Evolutionary conservation across 2,888 invertebrate genomes (phyloP).

Genomic region (Acleris holmiana): DNA sequence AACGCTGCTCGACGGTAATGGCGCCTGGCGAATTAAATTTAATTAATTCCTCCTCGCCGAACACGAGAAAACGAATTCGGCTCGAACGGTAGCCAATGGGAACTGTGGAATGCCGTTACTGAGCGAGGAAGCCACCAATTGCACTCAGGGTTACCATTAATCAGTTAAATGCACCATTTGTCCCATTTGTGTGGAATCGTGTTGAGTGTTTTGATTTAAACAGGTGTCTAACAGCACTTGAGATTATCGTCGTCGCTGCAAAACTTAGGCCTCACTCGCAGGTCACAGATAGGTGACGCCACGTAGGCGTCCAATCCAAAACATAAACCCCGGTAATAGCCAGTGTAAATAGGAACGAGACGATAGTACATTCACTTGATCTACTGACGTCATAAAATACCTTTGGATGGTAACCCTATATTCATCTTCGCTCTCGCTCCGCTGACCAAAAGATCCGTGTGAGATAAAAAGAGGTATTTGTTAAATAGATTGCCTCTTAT

Average conservation of each 20-base stretch:
- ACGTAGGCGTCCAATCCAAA: slow-evolving; percentile 28
- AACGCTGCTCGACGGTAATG: slow-evolving; percentile 62
- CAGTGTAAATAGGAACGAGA: slow-evolving; percentile 18
- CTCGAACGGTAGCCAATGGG: slow-evolving; percentile 36
- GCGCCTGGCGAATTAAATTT: slow-evolving; percentile 68
- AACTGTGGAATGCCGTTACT: slow-evolving; percentile 32
- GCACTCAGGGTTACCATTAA: slow-evolving; percentile 19
- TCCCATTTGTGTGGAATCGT: slow-evolving; percentile 1
- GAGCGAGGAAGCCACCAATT: slow-evolving; percentile 21
- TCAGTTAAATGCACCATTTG: slow-evolving; percentile 2
- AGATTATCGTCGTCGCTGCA: slow-evolving; percentile 17
- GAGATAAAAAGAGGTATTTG: slow-evolving; percentile 35
- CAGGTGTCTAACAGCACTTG: slow-evolving; percentile 22
- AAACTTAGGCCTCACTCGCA: slow-evolving; percentile 19
- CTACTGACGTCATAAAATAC: slow-evolving; percentile 9
- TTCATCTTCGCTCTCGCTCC: slow-evolving; percentile 11
- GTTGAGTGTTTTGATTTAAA: slow-evolving; percentile 26
- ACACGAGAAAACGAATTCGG: slow-evolving; percentile 47
- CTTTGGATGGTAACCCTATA: slow-evolving; percentile 24
- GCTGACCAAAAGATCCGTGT: slow-evolving; percentile 27
- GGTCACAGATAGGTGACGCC: slow-evolving; percentile 32
- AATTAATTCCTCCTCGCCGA: slow-evolving; percentile 69
- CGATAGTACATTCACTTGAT: slow-evolving; percentile 16
- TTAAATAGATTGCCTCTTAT: slow-evolving; percentile 24
- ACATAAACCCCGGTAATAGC: slow-evolving; percentile 24